Base-by-base conservation (phyloP, 2,888 invertebrate species). In the Eudemis profundana region DNA sequence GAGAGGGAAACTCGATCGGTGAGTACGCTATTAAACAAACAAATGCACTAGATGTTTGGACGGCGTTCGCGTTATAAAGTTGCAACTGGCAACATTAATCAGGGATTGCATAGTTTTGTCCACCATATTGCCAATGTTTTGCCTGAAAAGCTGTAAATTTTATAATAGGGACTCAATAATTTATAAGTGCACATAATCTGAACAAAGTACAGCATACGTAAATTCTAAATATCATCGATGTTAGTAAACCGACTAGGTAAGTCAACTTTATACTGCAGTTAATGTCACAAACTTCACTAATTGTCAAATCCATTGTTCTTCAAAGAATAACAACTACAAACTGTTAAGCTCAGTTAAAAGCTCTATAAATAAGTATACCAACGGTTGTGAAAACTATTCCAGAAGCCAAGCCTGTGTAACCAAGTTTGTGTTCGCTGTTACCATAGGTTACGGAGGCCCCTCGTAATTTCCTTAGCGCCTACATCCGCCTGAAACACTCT, bases 1-100 rank as follows among this genome's bases (percentile, higher is more conserved):
- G 82, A 82, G 81, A 81, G 83, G 85, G 82, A 23, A 23, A 33
- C 33, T 10, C 79, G 78, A 59, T 36, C 36, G 46, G 19, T 33
- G 19, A 46, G 57, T 47, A 47, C 36, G 44, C 29, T 60, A 19
- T 59, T 46, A 27, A 47, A 46, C 19, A 65, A 46, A 60, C 65
- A 53, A 53, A 17, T 38, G 46, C 29, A 29, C 7, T 29, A 29
- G 23, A 54, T 19, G 56, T 29, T n/a, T n/a, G n/a, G n/a, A n/a
- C n/a, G n/a, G n/a, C n/a, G n/a, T n/a, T n/a, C n/a, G 17, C 29
- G n/a, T 8, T 21, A 44, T 56, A 17, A 44, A 44, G 56, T 29
- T 40, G 23, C 40, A 23, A 40, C 56, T 44, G n/a, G 12, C 19
- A 44, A 19, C 40, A 8, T n/a, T 14, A 29, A 29, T 29, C n/a